Base-by-base conservation (phyloP, 2,113 vertebrate species). In the Bubalus kerabau region DNA sequence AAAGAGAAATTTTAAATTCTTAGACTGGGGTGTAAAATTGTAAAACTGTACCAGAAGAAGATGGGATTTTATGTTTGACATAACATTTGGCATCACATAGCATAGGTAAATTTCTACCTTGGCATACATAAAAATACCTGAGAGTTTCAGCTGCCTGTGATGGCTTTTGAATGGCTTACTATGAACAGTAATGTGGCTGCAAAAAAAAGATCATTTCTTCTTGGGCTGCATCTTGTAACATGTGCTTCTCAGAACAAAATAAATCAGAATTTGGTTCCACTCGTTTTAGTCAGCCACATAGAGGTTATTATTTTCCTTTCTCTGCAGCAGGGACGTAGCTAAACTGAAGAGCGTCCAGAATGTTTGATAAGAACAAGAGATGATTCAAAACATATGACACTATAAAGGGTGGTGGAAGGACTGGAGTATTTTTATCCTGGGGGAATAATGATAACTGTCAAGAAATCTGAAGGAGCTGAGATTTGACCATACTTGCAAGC, bases 181-280 rank as follows among this genome's bases (percentile, higher is more conserved):
- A 43, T 56, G 17, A 71, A 83, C 10, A 52, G 56, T 52, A 48
- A 90, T 59, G 9, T 83, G 84, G 57, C 46, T 43, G 5, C 36
- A 48, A 56, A 60, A 87, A 82, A 82, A 71, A 80, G 36, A 90
- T 87, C 1, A 17, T 87, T 87, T 97, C 50, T 52, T 90, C 28
- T 40, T 84, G 56, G n/a, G 13, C 54, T 93, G 19, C 6, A 76
- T 43, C 24, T 52, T 78, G 48, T 1, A 87, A 19, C 40, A 21
- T 64, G 14, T 36, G 23, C 5, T 64, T 97, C 96, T 98, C n/a
- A 94, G 67, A 95, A 88, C 17, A 82, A 90, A 97, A 74, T 62
- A 43, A 96, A 56, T 24, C 62, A 80, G 59, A 40, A 40, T 94
- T 93, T 94, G 60, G 23, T 62, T 97, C 48, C 7, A 54, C 24